Percentiles rank a stretch among this genome's conserved stretches.
These are phyloP conservation scores for Melipona beecheii DNA, from an alignment of 2,888 invertebrate species.

Conservation along the genomic window DNA sequence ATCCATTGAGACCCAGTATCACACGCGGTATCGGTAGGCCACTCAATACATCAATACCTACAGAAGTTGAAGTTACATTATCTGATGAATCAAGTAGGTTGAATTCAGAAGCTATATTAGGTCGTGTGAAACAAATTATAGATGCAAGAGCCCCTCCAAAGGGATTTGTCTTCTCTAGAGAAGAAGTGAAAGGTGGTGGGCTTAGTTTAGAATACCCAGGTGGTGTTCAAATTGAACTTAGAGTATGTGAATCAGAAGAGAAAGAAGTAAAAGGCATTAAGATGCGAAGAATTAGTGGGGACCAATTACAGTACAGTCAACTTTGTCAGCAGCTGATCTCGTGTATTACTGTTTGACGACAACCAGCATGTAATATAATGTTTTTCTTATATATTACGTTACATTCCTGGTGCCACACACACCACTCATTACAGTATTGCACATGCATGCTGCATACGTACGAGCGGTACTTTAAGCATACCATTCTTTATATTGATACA, in stretches of 20 bases:
- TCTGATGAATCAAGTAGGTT: constrained; percentile 92
- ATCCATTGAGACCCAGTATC: constrained; percentile 91
- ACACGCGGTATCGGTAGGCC: constrained; percentile 90
- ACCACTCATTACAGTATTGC: constrained; percentile 79
- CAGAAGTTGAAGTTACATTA: constrained; percentile 89
- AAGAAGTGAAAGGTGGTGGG: constrained; percentile 84
- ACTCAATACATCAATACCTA: constrained; percentile 77
- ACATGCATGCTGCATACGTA: constrained; percentile 77
- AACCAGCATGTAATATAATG: constrained; percentile 73
- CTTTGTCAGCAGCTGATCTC: constrained; percentile 95
- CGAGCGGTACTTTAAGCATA: constrained; percentile 68
- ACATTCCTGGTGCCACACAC: constrained; percentile 78
- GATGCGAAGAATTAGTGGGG: constrained; percentile 94
- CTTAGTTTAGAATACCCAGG: constrained; percentile 91
- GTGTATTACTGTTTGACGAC: constrained; percentile 90
- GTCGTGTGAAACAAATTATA: constrained; percentile 91
- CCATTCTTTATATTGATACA: constrained; percentile 71
- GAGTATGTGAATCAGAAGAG: constrained; percentile 90
- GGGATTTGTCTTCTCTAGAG: constrained; percentile 85
- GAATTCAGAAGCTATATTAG: constrained; percentile 92
- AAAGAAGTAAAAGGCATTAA: constrained; percentile 92
- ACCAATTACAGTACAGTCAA: constrained; percentile 94
- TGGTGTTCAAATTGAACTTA: constrained; percentile 93
- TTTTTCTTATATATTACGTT: constrained; percentile 72
- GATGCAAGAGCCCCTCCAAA: constrained; percentile 91